These are phyloP conservation scores for Micrasema longulum DNA, from an alignment of 1,140 invertebrate genomes.

Conservation along the genomic window DNA sequence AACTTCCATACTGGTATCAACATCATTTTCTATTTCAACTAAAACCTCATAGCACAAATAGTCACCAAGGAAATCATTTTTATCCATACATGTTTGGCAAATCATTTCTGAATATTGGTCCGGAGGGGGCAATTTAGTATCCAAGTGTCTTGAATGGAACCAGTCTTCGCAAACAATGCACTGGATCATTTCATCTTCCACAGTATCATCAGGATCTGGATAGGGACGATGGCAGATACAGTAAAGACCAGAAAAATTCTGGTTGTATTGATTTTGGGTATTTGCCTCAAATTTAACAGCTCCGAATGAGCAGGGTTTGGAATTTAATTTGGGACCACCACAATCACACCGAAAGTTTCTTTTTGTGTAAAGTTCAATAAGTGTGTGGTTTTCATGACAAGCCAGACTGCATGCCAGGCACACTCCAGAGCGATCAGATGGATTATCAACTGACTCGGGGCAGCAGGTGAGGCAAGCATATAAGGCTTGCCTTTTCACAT, in stretches of 20 bases:
- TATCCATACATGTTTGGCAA: conserved; percentile 79
- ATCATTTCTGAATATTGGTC: conserved; percentile 84
- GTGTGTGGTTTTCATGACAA: conserved; percentile 96
- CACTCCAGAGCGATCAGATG: conserved; percentile 79
- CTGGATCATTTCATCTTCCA: conserved; percentile 95
- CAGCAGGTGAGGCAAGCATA: conserved; percentile 96
- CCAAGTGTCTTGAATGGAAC: conserved; percentile 90
- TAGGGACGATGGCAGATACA: conserved; percentile 95
- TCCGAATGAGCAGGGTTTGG: conserved; percentile 78
- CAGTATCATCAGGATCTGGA: conserved; percentile 87
- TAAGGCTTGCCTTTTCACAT: conserved; percentile 92
- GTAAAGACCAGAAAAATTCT: conserved; percentile 95
- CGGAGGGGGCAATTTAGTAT: conserved; percentile 70
- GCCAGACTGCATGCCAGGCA: conserved; percentile 95
- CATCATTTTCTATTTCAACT: conserved; percentile 13
- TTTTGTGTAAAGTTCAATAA: conserved; percentile 98
- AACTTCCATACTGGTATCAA: conserved; percentile 3
- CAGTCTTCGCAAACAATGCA: conserved; percentile 98
- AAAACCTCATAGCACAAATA: conserved; percentile 39
- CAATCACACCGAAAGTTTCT: conserved; percentile 97
- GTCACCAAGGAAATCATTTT: conserved; percentile 75
- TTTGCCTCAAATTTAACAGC: conserved; percentile 79
- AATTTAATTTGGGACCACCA: conserved; percentile 88
- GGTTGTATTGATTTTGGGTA: conserved; percentile 87
- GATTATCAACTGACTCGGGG: conserved; percentile 68